These are phyloP conservation scores for Caenorhabditis zanzibari DNA, from an alignment of 2,888 invertebrate species.

Conservation along the genomic window DNA sequence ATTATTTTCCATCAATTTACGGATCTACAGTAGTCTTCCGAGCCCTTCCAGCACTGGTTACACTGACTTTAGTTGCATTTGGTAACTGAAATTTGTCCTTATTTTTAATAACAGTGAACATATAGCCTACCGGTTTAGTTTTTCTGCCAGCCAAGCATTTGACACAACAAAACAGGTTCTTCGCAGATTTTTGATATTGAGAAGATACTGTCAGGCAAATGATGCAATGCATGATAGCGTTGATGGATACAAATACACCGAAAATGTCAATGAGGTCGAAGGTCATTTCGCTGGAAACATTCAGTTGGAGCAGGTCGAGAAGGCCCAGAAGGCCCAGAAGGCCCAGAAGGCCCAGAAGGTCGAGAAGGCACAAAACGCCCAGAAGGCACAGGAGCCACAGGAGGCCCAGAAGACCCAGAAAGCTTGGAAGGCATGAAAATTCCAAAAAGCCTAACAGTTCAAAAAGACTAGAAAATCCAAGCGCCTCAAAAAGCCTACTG, in stretches of 20 bases:
- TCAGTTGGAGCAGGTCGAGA: too few species aligned
- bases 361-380: too few species aligned
- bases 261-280: background rate
- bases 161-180: slow-evolving; percentile 11
- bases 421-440: too few species aligned
- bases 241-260: background rate
- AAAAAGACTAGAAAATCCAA: background rate
- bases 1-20: too few species aligned
- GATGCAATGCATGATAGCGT: slow-evolving; percentile 3
- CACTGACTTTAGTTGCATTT: background rate
- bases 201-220: slow-evolving; percentile 7
- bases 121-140: slow-evolving; percentile 13
- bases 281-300: background rate
- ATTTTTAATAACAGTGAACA: too few species aligned
- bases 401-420: background rate
- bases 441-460: too few species aligned
- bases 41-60: background rate
- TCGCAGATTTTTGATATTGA: slow-evolving; percentile 14
- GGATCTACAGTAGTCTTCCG: background rate
- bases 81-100: background rate
- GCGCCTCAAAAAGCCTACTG: too few species aligned
- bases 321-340: background rate
- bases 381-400: background rate
- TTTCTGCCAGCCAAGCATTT: background rate
- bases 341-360: too few species aligned